Evolutionary conservation across 2,888 invertebrate species (phyloP), one percentile per base, ranked within the genome.

Genomic region (Poecilobothrus nobilitatus): DNA sequence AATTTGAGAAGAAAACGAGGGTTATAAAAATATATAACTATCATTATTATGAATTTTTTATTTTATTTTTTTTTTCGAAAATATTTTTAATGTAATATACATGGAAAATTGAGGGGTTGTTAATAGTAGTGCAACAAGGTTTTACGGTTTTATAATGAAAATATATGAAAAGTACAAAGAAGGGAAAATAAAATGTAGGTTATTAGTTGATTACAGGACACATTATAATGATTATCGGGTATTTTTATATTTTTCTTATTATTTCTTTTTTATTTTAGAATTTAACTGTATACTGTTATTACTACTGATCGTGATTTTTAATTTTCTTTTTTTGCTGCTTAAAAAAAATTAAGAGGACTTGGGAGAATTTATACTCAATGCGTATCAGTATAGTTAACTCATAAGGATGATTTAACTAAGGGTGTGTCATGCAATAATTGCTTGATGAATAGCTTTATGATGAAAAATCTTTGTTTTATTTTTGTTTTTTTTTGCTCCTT

Each of bases 121-220:
- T 53, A n/a, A 53, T 53, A 53, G 53, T 53, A 53, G 53, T 18
- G 53, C 53, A 21, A 63, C 68, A 37, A 66, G 63, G 33, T 27
- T 65, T 37, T 27, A 27, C 27, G 27, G 27, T 27, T 4, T 27
- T 27, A 27, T 27, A 27, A 27, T 27, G 27, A 41, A 41, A 41
- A 41, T n/a, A n/a, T n/a, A n/a, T n/a, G 9, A 41, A 41, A 53
- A 65, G 20, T 53, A 65, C 20, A 18, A n/a, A 44, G 6, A 63
- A 64, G 44, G 67, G 69, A 65, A 18, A 65, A 67, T 63, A 68
- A 41, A 41, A 41, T 41, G 76, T 76, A 77, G 78, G 80, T 81
- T 82, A 82, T 82, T 82, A 82, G 82, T 82, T 82, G 82, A 82
- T 82, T 82, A 82, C 82, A 82, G 81, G 80, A 81, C 81, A 77